A percentile compares a stretch with the other conserved stretches of the same genome.
Conservation (phyloP, 2,888 invertebrate genomes). For the Danaus chrysippus region DNA sequence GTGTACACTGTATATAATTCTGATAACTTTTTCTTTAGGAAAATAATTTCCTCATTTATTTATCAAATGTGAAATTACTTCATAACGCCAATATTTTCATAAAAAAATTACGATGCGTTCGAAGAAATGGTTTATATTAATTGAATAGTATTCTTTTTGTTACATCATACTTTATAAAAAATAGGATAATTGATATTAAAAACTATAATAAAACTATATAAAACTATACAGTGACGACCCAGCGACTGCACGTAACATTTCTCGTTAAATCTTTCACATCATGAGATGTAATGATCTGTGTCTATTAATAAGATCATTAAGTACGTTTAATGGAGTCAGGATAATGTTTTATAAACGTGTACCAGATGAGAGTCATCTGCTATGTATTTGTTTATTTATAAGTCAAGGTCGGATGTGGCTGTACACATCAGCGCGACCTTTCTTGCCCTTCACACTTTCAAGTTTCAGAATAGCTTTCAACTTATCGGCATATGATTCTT, state of each 20-base stretch:
- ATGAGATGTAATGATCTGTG: slow-evolving; percentile 8
- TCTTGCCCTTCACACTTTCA: slow-evolving; percentile 15
- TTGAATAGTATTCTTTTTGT: no score
- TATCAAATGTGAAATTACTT: no score
- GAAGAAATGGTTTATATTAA: no score
- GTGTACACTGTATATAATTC: no score
- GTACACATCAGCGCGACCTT: slow-evolving; percentile 12
- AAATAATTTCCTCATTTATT: no score
- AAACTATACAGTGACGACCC: background rate
- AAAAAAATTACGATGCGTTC: no score
- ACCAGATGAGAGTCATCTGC: slow-evolving; percentile 55
- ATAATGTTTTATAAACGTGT: slow-evolving; percentile 63
- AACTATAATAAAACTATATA: no score
- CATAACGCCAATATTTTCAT: no score
- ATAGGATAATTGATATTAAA: no score
- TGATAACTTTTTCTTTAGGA: no score
- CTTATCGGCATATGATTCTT: no score
- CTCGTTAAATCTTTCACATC: background rate
- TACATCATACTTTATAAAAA: no score
- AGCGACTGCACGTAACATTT: background rate
- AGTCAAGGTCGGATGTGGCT: slow-evolving; percentile 20
- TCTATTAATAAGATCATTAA: slow-evolving; percentile 26
- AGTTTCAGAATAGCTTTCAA: slow-evolving; percentile 1
- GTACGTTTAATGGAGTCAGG: slow-evolving; percentile 38
- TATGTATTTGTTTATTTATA: slow-evolving; percentile 43